Percentiles rank a stretch among this genome's conserved stretches.
Conservation (phyloP, 2,888 invertebrate species). For the Drosophila parthenogenetica region DNA sequence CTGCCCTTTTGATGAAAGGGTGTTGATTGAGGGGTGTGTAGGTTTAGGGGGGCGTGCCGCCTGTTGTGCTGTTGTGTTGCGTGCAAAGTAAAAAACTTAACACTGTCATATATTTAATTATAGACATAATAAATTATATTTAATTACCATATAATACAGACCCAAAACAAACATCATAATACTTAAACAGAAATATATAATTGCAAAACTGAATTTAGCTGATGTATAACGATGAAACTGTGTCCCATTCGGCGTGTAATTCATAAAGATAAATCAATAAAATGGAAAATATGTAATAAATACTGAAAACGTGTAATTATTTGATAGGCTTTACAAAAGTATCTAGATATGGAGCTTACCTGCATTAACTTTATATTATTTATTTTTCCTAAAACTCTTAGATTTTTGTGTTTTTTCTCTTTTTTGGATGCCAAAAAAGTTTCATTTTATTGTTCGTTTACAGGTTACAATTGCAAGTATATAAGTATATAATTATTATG, state of each 20-base stretch:
- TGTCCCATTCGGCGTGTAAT: conserved; percentile 63
- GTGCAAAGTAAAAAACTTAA: conserved; percentile 40
- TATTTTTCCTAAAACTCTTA: neutral
- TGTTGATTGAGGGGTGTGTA: neutral
- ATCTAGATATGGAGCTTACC: too few relatives aligned
- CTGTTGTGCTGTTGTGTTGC: conserved; percentile 36
- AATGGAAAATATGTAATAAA: conserved; percentile 72
- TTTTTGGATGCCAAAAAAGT: conserved; percentile 76
- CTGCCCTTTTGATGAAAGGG: conserved; percentile 46
- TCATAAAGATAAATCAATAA: conserved; percentile 70
- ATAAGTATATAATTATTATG: conserved; percentile 58
- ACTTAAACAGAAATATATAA: conserved; percentile 9
- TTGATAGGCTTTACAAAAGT: neutral
- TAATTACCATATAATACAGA: conserved; percentile 37
- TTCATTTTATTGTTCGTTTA: conserved; percentile 66
- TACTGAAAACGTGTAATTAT: neutral
- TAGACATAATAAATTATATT: conserved; percentile 57
- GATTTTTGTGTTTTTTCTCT: conserved; percentile 57
- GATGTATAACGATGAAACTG: conserved; percentile 68
- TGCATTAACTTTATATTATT: neutral
- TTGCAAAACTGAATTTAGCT: conserved; percentile 67
- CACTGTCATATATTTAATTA: conserved; percentile 70
- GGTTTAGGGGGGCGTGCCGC: conserved; percentile 47
- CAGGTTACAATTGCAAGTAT: conserved; percentile 47
- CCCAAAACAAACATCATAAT: conserved; percentile 25